These are phyloP conservation scores for Strigops habroptila DNA, from an alignment of 2,113 vertebrate species.

Conservation along the genomic window DNA sequence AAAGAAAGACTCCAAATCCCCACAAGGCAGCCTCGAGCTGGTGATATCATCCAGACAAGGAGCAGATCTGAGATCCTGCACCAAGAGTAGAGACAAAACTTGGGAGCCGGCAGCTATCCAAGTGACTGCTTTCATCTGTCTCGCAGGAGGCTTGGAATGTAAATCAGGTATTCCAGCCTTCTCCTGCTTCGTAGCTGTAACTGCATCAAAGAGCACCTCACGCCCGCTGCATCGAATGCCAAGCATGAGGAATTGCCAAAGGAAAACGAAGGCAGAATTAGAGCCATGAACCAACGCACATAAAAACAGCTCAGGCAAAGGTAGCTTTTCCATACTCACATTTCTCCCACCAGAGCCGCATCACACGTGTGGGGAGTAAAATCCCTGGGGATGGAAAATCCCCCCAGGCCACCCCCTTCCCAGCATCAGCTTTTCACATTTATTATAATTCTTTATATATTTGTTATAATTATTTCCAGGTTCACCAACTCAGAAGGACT, in stretches of 20 bases:
- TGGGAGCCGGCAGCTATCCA: background rate
- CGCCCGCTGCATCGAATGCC: background rate
- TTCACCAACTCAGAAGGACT: background rate
- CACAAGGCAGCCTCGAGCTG: background rate
- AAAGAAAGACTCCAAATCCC: background rate
- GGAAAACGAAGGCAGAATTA: background rate
- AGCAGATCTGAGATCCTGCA: background rate
- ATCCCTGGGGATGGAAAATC: fast-evolving
- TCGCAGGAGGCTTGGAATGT: background rate
- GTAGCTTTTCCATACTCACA: background rate
- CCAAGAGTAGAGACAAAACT: background rate
- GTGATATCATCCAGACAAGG: background rate
- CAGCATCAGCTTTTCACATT: background rate
- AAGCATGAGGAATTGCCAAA: background rate
- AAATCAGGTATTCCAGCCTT: constrained; percentile 2
- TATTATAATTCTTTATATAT: background rate
- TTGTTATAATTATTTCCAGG: background rate
- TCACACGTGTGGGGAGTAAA: fast-evolving
- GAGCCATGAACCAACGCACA: fast-evolving
- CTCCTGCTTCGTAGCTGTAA: background rate
- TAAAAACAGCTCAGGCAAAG: background rate
- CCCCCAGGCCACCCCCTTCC: background rate
- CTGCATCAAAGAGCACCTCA: constrained; percentile 40
- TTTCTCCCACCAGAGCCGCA: fast-evolving
- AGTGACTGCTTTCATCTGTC: constrained; percentile 18